Percentiles rank a stretch among this genome's conserved stretches.
Conservation (phyloP, 2,113 vertebrate genomes). For the Etia nguti region DNA sequence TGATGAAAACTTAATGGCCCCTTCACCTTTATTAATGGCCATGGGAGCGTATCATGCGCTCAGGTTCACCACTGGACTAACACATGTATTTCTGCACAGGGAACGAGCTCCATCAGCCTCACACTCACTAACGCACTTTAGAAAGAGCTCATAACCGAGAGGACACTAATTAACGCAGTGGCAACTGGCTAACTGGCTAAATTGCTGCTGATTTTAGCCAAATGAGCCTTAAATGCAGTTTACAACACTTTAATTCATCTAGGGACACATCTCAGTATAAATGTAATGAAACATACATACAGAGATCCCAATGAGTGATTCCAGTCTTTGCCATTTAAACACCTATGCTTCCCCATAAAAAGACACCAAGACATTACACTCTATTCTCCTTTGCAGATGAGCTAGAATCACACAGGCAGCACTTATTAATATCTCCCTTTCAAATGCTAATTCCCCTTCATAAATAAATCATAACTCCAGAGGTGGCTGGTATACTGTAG, state of each 20-base stretch:
- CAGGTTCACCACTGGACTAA: constrained; percentile 18
- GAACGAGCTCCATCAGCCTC: constrained; percentile 15
- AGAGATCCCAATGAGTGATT: background rate
- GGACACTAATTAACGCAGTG: constrained; percentile 19
- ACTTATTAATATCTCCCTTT: constrained; percentile 72
- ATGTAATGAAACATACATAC: background rate
- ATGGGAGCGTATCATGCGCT: constrained; percentile 6
- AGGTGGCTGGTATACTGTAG: constrained; percentile 31
- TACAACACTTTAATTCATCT: background rate
- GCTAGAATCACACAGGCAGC: constrained; percentile 40
- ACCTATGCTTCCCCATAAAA: constrained; percentile 14
- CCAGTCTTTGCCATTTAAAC: background rate
- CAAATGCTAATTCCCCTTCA: constrained; percentile 72
- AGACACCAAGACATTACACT: background rate
- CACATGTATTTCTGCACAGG: background rate
- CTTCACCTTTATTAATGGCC: constrained; percentile 67
- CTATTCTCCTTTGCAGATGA: background rate
- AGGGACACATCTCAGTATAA: background rate
- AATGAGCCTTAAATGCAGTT: constrained; percentile 1
- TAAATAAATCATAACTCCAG: constrained; percentile 72
- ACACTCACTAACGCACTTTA: background rate
- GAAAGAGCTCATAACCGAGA: background rate
- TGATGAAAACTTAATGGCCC: constrained; percentile 82
- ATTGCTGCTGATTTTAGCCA: constrained; percentile 11
- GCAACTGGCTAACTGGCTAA: constrained; percentile 6